These are phyloP conservation scores for Hylaeus volcanicus DNA, from an alignment of 1,140 invertebrate species.

Conservation along the genomic window DNA sequence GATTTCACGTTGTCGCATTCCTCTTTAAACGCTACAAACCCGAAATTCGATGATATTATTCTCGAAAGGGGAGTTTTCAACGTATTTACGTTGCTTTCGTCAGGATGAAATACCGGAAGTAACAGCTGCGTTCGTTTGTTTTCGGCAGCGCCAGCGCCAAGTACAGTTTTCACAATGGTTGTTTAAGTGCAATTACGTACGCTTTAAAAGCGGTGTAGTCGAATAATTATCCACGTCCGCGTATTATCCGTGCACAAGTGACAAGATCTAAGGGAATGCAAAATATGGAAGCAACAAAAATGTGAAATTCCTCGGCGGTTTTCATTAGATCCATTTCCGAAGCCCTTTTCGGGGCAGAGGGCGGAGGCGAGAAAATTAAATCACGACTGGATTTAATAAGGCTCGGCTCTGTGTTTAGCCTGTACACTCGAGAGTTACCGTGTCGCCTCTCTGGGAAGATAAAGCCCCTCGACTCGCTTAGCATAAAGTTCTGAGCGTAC, in stretches of 20 bases:
- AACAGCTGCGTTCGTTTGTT: neutral
- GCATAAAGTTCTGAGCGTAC: constrained; percentile 15
- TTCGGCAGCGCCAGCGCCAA: neutral
- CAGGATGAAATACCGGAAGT: neutral
- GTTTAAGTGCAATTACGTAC: constrained; percentile 19
- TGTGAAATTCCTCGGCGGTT: neutral
- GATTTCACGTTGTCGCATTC: neutral
- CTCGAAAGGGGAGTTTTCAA: neutral
- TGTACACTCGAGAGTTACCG: constrained; percentile 43
- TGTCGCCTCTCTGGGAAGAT: constrained; percentile 26
- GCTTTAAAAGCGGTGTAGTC: constrained; percentile 24
- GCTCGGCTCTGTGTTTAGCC: constrained; percentile 42
- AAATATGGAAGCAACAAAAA: neutral
- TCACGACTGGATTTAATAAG: constrained; percentile 58
- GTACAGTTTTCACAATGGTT: neutral
- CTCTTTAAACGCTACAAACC: neutral
- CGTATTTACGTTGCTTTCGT: constrained; percentile 28
- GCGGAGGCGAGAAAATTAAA: constrained; percentile 34
- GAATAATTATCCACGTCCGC: constrained; percentile 16
- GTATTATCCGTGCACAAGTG: neutral
- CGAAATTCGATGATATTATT: constrained; percentile 10
- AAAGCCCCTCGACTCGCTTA: constrained; percentile 34
- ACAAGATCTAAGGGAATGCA: too few relatives aligned
- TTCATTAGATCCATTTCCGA: constrained; percentile 20
- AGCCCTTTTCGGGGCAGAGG: too few relatives aligned